phyloP scores from a whole-genome alignment of 2,888 invertebrate genomes.

The Argyresthia goedartella region DNA sequence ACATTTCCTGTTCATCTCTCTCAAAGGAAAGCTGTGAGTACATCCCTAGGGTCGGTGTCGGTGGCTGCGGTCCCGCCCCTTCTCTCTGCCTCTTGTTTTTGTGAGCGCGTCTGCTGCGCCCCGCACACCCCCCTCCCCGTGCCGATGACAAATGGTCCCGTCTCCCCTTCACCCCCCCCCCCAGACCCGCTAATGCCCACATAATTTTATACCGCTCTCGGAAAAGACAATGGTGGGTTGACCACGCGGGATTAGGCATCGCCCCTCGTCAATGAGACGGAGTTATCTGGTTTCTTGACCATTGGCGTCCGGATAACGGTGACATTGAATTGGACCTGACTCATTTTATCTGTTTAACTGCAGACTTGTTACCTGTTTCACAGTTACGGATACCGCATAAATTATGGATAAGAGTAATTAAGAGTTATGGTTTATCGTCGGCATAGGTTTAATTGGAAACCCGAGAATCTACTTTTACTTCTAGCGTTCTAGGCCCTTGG shows the following conservation, averaged over 20 bases:
- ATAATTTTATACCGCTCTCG: slow-evolving; percentile 63
- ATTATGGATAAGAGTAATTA: too few relatives aligned
- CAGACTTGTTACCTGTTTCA: too few relatives aligned
- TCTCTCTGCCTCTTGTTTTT: slow-evolving; percentile 49
- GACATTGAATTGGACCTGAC: too few relatives aligned
- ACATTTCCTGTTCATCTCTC: too few relatives aligned
- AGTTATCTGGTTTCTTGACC: slow-evolving; percentile 17
- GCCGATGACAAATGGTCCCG: slow-evolving; percentile 69
- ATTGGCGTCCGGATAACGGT: too few relatives aligned
- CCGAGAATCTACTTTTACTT: too few relatives aligned
- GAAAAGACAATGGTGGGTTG: slow-evolving; percentile 28
- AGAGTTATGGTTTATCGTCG: too few relatives aligned
- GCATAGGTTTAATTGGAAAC: too few relatives aligned
- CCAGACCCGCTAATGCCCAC: slow-evolving; percentile 56
- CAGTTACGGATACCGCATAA: too few relatives aligned
- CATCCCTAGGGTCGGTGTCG: not conserved
- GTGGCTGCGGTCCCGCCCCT: slow-evolving; percentile 2
- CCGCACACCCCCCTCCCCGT: slow-evolving; percentile 37
- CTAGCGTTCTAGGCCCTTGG: too few relatives aligned
- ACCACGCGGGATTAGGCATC: slow-evolving; percentile 45
- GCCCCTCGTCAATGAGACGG: slow-evolving; percentile 55
- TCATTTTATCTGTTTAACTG: too few relatives aligned
- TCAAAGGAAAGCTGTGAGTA: not conserved
- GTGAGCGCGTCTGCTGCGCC: slow-evolving; percentile 63
- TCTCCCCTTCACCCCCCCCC: slow-evolving; percentile 39